Evolutionary conservation across 1,140 invertebrate genomes (phyloP).

Genomic region (Scaptodrosophila lebanonensis): DNA sequence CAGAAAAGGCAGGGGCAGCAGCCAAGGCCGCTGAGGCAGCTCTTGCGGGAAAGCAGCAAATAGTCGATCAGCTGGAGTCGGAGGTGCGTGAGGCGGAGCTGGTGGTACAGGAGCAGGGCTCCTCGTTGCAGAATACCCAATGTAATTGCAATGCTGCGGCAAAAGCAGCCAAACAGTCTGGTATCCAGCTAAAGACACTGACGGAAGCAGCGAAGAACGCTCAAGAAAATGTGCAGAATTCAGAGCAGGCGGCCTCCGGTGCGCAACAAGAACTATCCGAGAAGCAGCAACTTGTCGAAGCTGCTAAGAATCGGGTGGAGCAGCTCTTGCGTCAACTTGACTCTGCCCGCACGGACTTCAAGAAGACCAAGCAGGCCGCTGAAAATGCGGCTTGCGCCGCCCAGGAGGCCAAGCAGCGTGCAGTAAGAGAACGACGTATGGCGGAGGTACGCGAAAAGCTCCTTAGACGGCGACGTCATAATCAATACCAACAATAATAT

Average conservation of each 20-base stretch:
- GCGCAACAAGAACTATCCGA: constrained; percentile 80
- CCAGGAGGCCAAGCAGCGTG: constrained; percentile 78
- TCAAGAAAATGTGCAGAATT: constrained; percentile 79
- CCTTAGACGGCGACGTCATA: too few species aligned
- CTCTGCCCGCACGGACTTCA: constrained; percentile 79
- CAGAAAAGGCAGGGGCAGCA: constrained; percentile 82
- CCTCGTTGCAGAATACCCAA: constrained; percentile 80
- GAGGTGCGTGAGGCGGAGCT: constrained; percentile 81
- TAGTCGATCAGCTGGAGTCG: constrained; percentile 80
- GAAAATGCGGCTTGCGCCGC: constrained; percentile 81
- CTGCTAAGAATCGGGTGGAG: constrained; percentile 81
- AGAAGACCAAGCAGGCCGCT: constrained; percentile 81
- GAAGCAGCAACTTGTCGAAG: constrained; percentile 81
- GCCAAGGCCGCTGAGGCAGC: constrained; percentile 83
- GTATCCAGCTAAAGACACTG: constrained; percentile 72
- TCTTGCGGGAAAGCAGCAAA: constrained; percentile 80
- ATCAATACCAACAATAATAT: too few species aligned
- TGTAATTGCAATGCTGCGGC: constrained; percentile 80
- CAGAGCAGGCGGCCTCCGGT: constrained; percentile 79
- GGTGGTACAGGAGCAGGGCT: constrained; percentile 81
- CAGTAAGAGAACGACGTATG: constrained; percentile 33
- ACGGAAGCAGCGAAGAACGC: constrained; percentile 43
- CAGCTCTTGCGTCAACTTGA: constrained; percentile 80
- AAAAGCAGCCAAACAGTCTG: constrained; percentile 79
- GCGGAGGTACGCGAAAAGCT: constrained; percentile 15